These are phyloP conservation scores for Silvanus unidentatus DNA, from an alignment of 2,888 invertebrate genomes.

Conservation along the genomic window DNA sequence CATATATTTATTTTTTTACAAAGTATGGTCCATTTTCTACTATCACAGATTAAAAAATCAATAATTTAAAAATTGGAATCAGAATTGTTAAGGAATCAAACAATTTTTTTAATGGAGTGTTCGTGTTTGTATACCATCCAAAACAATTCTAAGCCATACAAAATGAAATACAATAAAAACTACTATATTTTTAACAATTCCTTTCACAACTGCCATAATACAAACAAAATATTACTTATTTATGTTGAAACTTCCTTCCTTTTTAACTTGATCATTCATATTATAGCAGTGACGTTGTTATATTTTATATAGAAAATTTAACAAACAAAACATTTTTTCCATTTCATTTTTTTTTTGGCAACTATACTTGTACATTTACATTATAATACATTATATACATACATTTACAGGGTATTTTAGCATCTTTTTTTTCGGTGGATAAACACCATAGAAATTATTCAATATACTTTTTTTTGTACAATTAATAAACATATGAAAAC, in stretches of 20 bases:
- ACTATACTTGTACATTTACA: conserved; percentile 33
- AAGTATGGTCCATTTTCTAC: conserved; percentile 48
- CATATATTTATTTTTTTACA: conserved; percentile 42
- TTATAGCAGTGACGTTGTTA: too few species aligned
- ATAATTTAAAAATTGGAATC: conserved; percentile 20
- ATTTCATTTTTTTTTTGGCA: conserved; percentile 27
- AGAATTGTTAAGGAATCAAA: neutral
- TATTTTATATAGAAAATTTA: conserved; percentile 25
- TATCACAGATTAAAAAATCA: conserved; percentile 49
- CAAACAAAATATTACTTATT: conserved; percentile 4
- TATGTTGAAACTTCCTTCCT: too few species aligned
- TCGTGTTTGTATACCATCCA: conserved; percentile 5
- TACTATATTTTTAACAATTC: conserved; percentile 33
- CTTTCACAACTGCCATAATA: conserved; percentile 23
- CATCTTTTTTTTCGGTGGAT: neutral
- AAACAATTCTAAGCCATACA: conserved; percentile 15
- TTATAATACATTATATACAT: conserved; percentile 32
- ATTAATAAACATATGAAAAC: too few species aligned
- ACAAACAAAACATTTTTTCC: conserved; percentile 29
- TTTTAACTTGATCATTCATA: too few species aligned
- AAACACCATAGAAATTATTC: too few species aligned
- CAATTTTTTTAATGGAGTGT: neutral
- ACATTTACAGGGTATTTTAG: conserved; percentile 7
- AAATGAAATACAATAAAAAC: conserved; percentile 17
- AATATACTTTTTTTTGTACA: too few species aligned